Evolutionary conservation across 2,113 vertebrate genomes (phyloP).

Genomic region (Xiphophorus maculatus): DNA sequence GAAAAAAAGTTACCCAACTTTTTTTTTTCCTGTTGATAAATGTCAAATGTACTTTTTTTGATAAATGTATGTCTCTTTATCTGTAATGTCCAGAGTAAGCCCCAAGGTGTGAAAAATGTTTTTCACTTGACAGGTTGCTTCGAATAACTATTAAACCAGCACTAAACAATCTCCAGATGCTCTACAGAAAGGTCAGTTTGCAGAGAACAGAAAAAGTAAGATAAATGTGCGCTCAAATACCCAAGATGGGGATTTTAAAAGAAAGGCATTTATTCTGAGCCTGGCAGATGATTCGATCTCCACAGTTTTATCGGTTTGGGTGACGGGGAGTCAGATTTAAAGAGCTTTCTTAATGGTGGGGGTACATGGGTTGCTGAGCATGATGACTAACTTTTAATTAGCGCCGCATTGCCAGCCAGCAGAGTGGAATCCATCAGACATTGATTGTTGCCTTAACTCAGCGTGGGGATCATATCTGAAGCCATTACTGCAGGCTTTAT

Average conservation of each 20-base stretch:
- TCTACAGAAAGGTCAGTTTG: not conserved
- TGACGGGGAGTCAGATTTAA: constrained; percentile 28
- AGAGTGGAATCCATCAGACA: constrained; percentile 56
- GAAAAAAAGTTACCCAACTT: too few relatives aligned
- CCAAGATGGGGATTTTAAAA: constrained; percentile 6
- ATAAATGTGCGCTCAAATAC: constrained; percentile 13
- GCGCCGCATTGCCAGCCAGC: constrained; percentile 27
- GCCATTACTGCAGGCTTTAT: constrained; percentile 21
- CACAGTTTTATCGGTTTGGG: not conserved
- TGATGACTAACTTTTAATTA: constrained; percentile 54
- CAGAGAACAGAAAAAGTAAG: too few relatives aligned
- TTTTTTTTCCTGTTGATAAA: too few relatives aligned
- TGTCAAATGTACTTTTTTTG: too few relatives aligned
- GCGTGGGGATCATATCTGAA: constrained; percentile 29
- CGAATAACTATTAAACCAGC: constrained; percentile 2
- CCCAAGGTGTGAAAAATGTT: not conserved
- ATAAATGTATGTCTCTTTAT: too few relatives aligned
- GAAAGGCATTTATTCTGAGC: constrained; percentile 2
- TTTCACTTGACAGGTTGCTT: not conserved
- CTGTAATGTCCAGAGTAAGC: too few relatives aligned
- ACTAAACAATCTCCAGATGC: not conserved
- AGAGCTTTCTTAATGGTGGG: constrained; percentile 15
- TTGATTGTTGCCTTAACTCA: constrained; percentile 53
- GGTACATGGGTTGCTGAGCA: constrained; percentile 23
- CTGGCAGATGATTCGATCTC: constrained; percentile 11